Evolutionary conservation across 1,140 invertebrate species (phyloP).

Genomic region (Caenorhabditis brenneri): DNA sequence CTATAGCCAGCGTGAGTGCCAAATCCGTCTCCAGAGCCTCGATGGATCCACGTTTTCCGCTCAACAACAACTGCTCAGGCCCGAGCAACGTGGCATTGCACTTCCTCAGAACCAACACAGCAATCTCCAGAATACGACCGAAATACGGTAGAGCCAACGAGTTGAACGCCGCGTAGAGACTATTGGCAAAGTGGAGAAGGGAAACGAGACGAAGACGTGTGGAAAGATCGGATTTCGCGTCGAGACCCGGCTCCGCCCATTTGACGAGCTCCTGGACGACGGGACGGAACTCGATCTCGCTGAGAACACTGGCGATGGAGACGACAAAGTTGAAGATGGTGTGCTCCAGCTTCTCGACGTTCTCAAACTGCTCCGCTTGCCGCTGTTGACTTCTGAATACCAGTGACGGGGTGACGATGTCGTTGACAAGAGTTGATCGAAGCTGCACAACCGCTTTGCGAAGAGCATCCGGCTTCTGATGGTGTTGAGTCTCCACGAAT

Average conservation of each 20-base stretch:
- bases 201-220: slow-evolving; percentile 41
- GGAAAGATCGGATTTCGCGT: not conserved
- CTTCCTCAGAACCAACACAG: slow-evolving; percentile 36
- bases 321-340: slow-evolving; percentile 21
- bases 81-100: slow-evolving; percentile 38
- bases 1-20: slow-evolving; percentile 41
- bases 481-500: slow-evolving; percentile 18
- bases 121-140: slow-evolving; percentile 50
- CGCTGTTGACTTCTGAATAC: slow-evolving; percentile 32
- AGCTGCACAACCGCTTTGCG: not conserved
- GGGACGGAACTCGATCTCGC: slow-evolving; percentile 40
- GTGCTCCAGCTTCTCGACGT: slow-evolving; percentile 29
- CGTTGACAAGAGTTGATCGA: not conserved
- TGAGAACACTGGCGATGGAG: slow-evolving; percentile 22
- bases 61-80: slow-evolving; percentile 1
- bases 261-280: slow-evolving; percentile 44
- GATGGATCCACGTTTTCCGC: slow-evolving; percentile 40
- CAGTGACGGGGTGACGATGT: slow-evolving; percentile 38
- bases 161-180: slow-evolving; percentile 49
- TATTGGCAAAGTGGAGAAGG: slow-evolving; percentile 55
- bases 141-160: slow-evolving; percentile 53
- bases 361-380: slow-evolving; percentile 40
- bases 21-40: slow-evolving; percentile 48
- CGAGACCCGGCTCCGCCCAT: slow-evolving; percentile 51
- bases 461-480: not conserved